Percentiles rank a stretch among this genome's conserved stretches.
These are phyloP conservation scores for Rynchops niger DNA, from an alignment of 2,113 vertebrate genomes.

Conservation along the genomic window DNA sequence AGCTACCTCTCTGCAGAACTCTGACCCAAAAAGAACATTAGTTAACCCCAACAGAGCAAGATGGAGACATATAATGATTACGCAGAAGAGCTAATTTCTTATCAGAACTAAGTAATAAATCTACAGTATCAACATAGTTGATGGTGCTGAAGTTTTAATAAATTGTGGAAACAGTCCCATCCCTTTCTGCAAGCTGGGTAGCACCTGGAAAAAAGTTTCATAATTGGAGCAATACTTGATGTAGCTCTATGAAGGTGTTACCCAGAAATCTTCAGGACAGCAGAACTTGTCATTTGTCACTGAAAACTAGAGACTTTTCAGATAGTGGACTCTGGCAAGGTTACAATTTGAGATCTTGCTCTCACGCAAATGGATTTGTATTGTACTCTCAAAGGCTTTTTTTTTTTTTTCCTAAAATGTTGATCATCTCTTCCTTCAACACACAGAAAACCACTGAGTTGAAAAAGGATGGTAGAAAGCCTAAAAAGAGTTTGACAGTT, in stretches of 20 bases:
- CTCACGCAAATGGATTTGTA: background rate
- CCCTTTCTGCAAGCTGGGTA: background rate
- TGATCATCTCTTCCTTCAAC: background rate
- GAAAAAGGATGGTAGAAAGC: background rate
- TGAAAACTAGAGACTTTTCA: background rate
- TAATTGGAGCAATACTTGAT: background rate
- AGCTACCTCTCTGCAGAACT: background rate
- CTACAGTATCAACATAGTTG: background rate
- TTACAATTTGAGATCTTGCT: background rate
- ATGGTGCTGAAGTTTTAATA: background rate
- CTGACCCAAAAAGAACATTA: background rate
- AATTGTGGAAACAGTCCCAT: background rate
- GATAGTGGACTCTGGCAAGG: background rate
- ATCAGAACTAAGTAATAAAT: background rate
- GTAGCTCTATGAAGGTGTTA: background rate
- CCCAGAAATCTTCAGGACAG: background rate
- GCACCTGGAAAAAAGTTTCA: background rate
- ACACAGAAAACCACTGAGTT: background rate
- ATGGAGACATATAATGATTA: background rate
- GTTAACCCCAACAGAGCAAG: background rate
- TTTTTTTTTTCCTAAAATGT: background rate
- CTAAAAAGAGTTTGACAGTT: background rate
- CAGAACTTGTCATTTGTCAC: background rate
- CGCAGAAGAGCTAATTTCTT: background rate
- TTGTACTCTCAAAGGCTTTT: background rate